These are phyloP conservation scores for Yasuhikotakia modesta DNA, from an alignment of 2,797 vertebrate genomes.

Conservation along the genomic window DNA sequence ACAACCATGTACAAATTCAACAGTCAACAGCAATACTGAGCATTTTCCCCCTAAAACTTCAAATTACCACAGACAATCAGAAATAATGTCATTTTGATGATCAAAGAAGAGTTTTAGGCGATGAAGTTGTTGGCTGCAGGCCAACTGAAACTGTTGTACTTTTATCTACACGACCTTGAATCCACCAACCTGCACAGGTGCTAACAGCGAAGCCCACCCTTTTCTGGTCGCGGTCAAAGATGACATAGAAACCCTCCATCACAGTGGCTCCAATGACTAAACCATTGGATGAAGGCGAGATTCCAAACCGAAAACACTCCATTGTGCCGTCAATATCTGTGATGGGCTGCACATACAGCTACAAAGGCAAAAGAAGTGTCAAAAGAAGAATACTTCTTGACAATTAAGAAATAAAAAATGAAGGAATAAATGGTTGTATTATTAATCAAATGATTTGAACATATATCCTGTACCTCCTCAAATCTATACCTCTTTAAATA, in stretches of 20 bases:
- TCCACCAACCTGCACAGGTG: constrained; percentile 85
- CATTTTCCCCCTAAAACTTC: too few relatives aligned
- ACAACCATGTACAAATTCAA: too few relatives aligned
- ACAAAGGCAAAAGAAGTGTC: constrained; percentile 19
- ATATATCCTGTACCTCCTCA: too few relatives aligned
- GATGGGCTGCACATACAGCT: constrained; percentile 93
- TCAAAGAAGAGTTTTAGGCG: background rate
- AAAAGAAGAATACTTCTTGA: background rate
- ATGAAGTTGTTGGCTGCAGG: too few relatives aligned
- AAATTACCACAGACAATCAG: too few relatives aligned
- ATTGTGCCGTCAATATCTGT: constrained; percentile 79
- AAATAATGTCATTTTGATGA: too few relatives aligned
- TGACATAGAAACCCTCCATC: constrained; percentile 96
- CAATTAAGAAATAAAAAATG: too few relatives aligned
- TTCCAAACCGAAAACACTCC: constrained; percentile 89
- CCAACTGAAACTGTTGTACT: too few relatives aligned
- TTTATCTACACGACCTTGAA: background rate
- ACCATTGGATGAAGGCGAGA: constrained; percentile 86
- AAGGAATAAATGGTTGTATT: too few relatives aligned
- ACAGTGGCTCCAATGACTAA: constrained; percentile 94
- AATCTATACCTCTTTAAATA: too few relatives aligned
- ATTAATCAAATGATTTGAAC: too few relatives aligned
- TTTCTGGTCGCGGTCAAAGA: constrained; percentile 86
- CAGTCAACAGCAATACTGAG: too few relatives aligned
- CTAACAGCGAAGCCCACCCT: constrained; percentile 91